Evolutionary conservation across 1,140 invertebrate species (phyloP).

Genomic region (Achatina immaculata): DNA sequence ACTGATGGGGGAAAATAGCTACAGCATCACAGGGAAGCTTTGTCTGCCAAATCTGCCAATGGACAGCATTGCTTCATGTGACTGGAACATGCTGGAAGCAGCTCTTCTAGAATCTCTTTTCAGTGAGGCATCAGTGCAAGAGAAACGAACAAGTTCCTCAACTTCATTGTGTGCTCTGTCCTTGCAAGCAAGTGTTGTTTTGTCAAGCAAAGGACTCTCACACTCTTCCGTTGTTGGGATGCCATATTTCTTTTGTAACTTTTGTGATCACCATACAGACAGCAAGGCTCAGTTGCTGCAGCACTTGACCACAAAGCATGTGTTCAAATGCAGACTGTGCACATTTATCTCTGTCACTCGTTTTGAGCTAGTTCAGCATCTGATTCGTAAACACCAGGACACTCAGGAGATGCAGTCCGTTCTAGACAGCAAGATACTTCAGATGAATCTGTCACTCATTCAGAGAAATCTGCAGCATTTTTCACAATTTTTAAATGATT

Average conservation of each 20-base stretch:
- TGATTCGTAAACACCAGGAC: conserved; percentile 16
- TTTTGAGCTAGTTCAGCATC: conserved; percentile 18
- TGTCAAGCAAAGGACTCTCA: conserved; percentile 11
- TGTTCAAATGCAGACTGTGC: conserved; percentile 23
- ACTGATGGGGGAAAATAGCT: background rate
- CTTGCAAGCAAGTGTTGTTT: conserved; percentile 4
- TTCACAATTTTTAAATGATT: background rate
- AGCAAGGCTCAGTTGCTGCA: background rate
- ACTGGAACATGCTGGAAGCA: background rate
- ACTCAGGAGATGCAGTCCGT: conserved; percentile 12
- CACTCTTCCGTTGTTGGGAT: background rate
- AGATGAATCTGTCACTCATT: conserved; percentile 3
- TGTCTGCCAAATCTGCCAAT: conserved; percentile 24
- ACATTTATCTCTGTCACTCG: conserved; percentile 15
- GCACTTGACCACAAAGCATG: conserved; percentile 1
- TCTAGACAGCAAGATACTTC: conserved; percentile 1
- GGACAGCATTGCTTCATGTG: background rate
- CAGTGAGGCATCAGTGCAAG: background rate
- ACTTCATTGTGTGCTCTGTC: conserved; percentile 4
- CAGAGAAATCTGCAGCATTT: background rate
- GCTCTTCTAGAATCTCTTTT: background rate
- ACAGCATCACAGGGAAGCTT: conserved; percentile 15
- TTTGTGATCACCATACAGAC: conserved; percentile 22
- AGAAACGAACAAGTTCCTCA: background rate
- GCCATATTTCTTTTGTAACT: conserved; percentile 32